Evolutionary conservation across 2,797 vertebrate genomes (phyloP).

Genomic region (Carapus acus): DNA sequence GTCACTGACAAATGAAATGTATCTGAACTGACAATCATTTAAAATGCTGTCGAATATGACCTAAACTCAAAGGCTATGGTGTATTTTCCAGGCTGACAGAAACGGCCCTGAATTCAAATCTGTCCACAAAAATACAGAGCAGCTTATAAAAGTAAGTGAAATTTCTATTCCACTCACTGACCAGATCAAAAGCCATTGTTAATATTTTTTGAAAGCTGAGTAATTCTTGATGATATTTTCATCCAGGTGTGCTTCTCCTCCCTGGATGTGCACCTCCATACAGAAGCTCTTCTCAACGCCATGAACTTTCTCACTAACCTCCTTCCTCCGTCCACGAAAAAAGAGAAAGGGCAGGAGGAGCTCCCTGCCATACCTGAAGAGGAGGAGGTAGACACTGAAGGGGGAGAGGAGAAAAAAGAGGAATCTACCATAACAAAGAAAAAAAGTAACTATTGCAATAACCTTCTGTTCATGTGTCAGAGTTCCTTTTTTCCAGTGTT

Average conservation of each 20-base stretch:
- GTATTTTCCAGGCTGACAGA: constrained; percentile 78
- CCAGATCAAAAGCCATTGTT: too few species aligned
- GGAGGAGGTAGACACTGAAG: constrained; percentile 78
- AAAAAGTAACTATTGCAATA: constrained; percentile 56
- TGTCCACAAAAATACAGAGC: constrained; percentile 81
- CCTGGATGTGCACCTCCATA: constrained; percentile 92
- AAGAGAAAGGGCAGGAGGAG: constrained; percentile 69
- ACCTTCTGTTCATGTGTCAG: too few species aligned
- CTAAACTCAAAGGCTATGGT: constrained; percentile 10
- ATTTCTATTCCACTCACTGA: too few species aligned
- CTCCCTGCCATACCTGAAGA: constrained; percentile 65
- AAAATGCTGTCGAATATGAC: background rate
- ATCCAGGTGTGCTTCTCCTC: constrained; percentile 88
- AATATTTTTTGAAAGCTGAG: too few species aligned
- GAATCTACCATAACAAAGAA: constrained; percentile 58
- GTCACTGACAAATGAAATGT: too few species aligned
- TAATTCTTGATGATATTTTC: background rate
- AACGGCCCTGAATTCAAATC: constrained; percentile 82
- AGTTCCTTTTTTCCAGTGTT: too few species aligned
- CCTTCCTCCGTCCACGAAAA: constrained; percentile 74
- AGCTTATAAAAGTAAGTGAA: constrained; percentile 86
- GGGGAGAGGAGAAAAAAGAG: constrained; percentile 77
- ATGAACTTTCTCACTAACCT: constrained; percentile 87
- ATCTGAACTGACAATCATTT: constrained; percentile 1
- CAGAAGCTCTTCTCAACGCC: constrained; percentile 87